Percentiles rank a stretch among this genome's conserved stretches.
phyloP scores from a whole-genome alignment of 2,888 invertebrate genomes.

The Nymphalis polychloros region DNA sequence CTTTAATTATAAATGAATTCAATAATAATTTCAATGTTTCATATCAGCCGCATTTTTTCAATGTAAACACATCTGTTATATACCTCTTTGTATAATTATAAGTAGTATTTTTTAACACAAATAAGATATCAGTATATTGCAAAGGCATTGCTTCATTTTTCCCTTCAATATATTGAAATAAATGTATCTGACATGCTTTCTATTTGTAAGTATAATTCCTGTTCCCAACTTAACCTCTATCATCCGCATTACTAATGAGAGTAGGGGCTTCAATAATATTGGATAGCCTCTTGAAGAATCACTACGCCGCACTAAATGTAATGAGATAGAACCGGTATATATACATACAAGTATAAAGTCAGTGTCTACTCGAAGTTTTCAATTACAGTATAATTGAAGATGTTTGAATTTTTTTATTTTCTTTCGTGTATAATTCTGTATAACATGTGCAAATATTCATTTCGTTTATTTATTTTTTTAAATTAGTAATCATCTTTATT shows the following conservation, averaged over 20 bases:
- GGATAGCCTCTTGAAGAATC: constrained; percentile 41
- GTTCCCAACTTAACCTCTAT: constrained; percentile 29
- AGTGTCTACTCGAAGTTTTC: neutral
- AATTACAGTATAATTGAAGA: neutral
- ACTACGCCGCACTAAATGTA: constrained; percentile 42
- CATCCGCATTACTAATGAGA: constrained; percentile 42
- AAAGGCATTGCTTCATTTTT: neutral
- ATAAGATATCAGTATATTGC: too few species aligned
- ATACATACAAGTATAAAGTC: neutral
- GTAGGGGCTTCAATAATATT: constrained; percentile 39
- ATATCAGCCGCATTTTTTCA: too few species aligned
- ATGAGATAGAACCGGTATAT: constrained; percentile 33
- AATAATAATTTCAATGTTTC: too few species aligned
- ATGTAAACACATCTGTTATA: too few species aligned
- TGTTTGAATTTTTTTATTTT: too few species aligned
- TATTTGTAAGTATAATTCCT: constrained; percentile 35
- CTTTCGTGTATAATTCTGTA: too few species aligned
- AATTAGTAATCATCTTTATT: too few species aligned
- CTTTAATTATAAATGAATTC: too few species aligned
- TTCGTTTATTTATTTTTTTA: too few species aligned
- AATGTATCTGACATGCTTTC: constrained; percentile 10
- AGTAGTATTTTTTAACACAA: too few species aligned
- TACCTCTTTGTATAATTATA: too few species aligned
- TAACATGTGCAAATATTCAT: too few species aligned
- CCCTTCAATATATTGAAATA: neutral